These are phyloP conservation scores for Sardina pilchardus DNA, from an alignment of 2,113 vertebrate genomes.

Conservation along the genomic window DNA sequence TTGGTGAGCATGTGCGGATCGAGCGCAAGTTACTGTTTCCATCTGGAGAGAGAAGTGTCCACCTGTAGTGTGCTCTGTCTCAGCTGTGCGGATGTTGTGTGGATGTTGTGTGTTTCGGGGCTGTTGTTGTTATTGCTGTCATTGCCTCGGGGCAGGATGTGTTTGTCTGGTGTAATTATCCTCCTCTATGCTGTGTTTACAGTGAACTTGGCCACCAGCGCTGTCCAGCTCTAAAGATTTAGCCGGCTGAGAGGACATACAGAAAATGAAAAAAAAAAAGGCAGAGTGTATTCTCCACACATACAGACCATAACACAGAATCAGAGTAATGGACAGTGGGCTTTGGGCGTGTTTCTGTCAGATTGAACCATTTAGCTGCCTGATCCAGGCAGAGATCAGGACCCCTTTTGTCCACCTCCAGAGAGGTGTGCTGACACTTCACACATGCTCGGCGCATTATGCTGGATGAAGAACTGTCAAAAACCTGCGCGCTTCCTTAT, in stretches of 20 bases:
- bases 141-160: background rate
- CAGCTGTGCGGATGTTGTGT: background rate
- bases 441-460: background rate
- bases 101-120: no score
- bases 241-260: background rate
- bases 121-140: background rate
- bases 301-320: background rate
- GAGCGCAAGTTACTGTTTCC: background rate
- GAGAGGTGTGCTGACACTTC: background rate
- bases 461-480: background rate
- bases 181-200: background rate
- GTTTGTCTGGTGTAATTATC: background rate
- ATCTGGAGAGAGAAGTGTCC: background rate
- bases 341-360: background rate
- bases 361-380: background rate
- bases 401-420: background rate
- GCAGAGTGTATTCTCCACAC: background rate
- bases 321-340: background rate
- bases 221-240: background rate
- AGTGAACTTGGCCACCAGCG: background rate
- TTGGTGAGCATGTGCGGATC: background rate
- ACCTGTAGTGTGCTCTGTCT: background rate
- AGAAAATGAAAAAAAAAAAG: background rate
- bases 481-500: background rate
- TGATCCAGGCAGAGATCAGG: background rate